Evolutionary conservation across 2,888 invertebrate genomes (phyloP).

Genomic region (Eurytoma adleriae): DNA sequence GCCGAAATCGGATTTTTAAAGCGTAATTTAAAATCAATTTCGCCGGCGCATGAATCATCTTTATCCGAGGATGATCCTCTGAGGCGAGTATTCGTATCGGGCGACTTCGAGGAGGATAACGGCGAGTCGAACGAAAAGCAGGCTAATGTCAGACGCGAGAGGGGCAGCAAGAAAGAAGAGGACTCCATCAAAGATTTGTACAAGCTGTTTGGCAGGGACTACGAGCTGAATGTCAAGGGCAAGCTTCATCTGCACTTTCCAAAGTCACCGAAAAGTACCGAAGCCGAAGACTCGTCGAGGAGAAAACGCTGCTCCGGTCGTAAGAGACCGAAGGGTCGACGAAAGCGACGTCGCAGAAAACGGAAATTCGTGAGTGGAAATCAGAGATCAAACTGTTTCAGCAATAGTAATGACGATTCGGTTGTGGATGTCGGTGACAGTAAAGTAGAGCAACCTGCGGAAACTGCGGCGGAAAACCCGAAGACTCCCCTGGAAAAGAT

Average conservation of each 20-base stretch:
- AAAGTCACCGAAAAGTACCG: neutral
- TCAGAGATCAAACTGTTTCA: no score
- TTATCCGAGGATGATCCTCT: neutral
- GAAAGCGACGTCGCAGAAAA: neutral
- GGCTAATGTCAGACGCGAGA: neutral
- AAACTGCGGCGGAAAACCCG: neutral
- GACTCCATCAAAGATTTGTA: no score
- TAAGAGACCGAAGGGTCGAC: neutral
- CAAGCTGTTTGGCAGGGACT: neutral
- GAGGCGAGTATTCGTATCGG: neutral
- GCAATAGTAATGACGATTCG: no score
- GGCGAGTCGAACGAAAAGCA: neutral
- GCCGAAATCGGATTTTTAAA: neutral
- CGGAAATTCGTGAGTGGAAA: neutral
- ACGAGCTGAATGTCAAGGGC: conserved; percentile 21
- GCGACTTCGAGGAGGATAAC: neutral
- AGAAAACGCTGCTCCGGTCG: conserved; percentile 6
- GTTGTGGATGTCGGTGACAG: no score
- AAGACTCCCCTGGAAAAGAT: conserved; percentile 11
- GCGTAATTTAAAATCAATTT: conserved; percentile 5
- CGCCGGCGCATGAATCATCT: neutral
- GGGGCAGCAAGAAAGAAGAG: neutral
- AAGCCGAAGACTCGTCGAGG: neutral
- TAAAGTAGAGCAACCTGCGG: no score
- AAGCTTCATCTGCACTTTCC: conserved; percentile 11